Evolutionary conservation across 2,113 vertebrate genomes (phyloP), one percentile per base, ranked within the genome.

Genomic region (Pterocles gutturalis): DNA sequence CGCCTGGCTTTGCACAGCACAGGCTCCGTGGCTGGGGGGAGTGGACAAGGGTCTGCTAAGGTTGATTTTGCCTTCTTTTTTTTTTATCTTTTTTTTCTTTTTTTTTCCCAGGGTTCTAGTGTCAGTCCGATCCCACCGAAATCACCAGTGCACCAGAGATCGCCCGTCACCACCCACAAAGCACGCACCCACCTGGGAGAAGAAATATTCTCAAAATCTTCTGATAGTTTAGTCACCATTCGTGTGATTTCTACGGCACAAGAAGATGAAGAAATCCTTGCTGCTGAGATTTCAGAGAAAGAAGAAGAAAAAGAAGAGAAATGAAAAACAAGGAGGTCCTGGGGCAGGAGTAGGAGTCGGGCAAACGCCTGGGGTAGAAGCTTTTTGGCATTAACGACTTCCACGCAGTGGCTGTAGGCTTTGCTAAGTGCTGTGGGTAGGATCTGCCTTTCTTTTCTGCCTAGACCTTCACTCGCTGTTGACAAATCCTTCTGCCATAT

Each of bases 241-340:
- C 96, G 91, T 24, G 95, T 99, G 97, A 99, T 98, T 45, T 81
- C 98, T 0, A 94, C 72, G 0, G 93, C 87, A 0, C 83, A 97
- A 13, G 97, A 98, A 0, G 62, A 71, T 1, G 99, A 99, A 80
- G 98, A 99, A 98, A 61, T 98, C n/a, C 98, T 99, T 10, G 97
- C 97, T 0, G 98, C 99, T 92, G 98, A 99, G 90, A 82, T 98
- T 62, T 38, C 82, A 0, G 95, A 96, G 22, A 88, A 57, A 48
- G 96, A 93, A 58, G 80, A 95, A 13, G 51, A 53, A 15, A 81
- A 91, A 55, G 66, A 94, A 87, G 83, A 77, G 17, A 64, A 90
- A 85, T 81, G 53, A 73, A 34, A 34, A 5, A 2, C 6, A 48
- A 93, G 75, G 78, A 79, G 34, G 13, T 21, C 57, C 55, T 10